Evolutionary conservation across 30 jellyfish, hydroid and myxozoan genomes (phyloP).

Genomic region (Aurelia aurita complex sp. Pacific): DNA sequence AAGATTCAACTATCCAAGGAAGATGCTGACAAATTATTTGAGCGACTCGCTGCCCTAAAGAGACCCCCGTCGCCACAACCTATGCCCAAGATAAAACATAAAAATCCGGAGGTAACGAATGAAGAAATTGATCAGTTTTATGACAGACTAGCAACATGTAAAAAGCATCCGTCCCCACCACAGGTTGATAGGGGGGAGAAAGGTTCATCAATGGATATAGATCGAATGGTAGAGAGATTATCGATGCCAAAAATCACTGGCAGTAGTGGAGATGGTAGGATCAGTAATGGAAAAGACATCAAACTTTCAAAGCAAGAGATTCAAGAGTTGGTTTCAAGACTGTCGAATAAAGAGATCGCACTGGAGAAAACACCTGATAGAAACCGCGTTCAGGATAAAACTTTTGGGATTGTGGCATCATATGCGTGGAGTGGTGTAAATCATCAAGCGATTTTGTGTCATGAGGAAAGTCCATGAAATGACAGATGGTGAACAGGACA

Average conservation of each 20-base stretch:
- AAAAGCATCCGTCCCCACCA: constrained; percentile 25
- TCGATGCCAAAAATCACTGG: constrained; percentile 1
- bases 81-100: background rate
- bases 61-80: constrained; percentile 13
- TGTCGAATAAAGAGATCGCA: constrained; percentile 59
- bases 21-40: constrained; percentile 36
- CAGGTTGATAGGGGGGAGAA: constrained; percentile 54
- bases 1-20: background rate
- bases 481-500: background rate
- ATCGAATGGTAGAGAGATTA: constrained; percentile 46
- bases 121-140: constrained; percentile 47
- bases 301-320: constrained; percentile 37
- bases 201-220: constrained; percentile 34
- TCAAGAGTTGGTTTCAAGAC: constrained; percentile 44
- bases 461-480: constrained; percentile 57
- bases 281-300: background rate
- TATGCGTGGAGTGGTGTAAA: constrained; percentile 77
- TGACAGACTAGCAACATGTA: constrained; percentile 63
- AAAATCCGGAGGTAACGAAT: background rate
- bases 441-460: constrained; percentile 44
- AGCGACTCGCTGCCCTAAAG: constrained; percentile 27
- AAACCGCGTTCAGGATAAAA: constrained; percentile 35
- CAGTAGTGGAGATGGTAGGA: background rate
- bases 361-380: constrained; percentile 72
- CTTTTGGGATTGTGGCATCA: constrained; percentile 67